Conservation (phyloP, 2,797 vertebrate species). For the Rhabdomys pumilio region DNA sequence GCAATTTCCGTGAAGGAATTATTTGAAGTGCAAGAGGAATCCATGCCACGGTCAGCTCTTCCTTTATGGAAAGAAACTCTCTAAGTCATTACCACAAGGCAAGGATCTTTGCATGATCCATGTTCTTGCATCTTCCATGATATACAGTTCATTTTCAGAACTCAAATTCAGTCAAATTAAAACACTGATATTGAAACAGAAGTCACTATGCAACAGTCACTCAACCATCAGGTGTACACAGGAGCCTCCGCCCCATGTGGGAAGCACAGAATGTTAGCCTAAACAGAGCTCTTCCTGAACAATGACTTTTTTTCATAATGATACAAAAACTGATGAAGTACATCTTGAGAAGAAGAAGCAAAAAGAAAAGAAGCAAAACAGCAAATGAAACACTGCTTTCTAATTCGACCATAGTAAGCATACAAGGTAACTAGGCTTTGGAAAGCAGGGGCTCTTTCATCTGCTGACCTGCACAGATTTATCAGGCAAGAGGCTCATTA, state of each 20-base stretch:
- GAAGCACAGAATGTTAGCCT: background rate
- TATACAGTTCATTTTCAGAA: background rate
- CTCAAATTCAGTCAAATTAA: background rate
- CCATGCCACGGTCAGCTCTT: background rate
- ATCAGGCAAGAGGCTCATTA: slow-evolving; percentile 50
- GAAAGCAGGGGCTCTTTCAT: slow-evolving; percentile 25
- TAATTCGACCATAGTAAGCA: slow-evolving; percentile 29
- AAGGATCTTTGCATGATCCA: background rate
- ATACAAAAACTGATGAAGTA: background rate
- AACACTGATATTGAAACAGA: background rate
- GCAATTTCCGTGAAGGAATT: background rate
- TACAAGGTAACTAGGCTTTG: background rate
- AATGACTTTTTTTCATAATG: background rate
- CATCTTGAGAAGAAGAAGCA: background rate
- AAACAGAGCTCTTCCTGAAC: background rate
- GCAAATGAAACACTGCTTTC: slow-evolving; percentile 13
- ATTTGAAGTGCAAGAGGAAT: background rate
- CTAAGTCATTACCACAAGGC: background rate
- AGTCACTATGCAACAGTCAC: background rate
- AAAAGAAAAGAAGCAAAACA: background rate
- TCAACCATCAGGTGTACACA: background rate
- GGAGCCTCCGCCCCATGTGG: background rate
- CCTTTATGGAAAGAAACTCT: background rate
- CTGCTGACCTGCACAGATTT: background rate
- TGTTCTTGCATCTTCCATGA: background rate